Evolutionary conservation across 2,888 invertebrate genomes (phyloP), one percentile per base, ranked within the genome.

Genomic region (Yponomeuta evonymella): DNA sequence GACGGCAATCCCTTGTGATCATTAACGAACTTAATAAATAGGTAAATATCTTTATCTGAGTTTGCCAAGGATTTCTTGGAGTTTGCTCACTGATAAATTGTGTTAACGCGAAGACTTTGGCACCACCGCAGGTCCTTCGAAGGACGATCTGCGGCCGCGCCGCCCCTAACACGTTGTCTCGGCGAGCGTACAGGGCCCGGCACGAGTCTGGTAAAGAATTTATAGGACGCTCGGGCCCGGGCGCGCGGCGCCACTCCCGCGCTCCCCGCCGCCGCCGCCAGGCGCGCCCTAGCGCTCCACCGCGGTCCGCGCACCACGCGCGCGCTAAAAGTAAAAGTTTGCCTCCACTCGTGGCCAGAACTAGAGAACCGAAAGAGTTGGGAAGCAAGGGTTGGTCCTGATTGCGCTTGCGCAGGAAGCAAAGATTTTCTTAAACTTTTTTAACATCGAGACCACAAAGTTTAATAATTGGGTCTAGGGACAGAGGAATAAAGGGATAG

Each of bases 131-230:
- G 15, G 51, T 58, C 51, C 51, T 15, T 58, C 51, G 15, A 58
- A 58, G 51, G 51, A 58, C 51, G 43, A 43, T 4, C 12, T 5
- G 51, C 15, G 15, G 15, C 15, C 51, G 15, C 15, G 12, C 2
- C 51, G 73, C 72, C 69, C 58, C 62, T 23, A 51, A 30, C 48
- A 29, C 36, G 9, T 67, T 67, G 67, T 67, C 83, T 75, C 75
- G 82, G 74, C 82, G 88, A 86, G 75, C 84, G 88, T 91, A 88
- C 89, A 87, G 88, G 87, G 86, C 86, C 86, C 78, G 87, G 86
- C 88, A 88, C 90, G 89, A 88, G 90, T 85, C 85, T 87, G 85
- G 84, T 86, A 86, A 87, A 89, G 88, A 90, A 89, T 89, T 86
- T 89, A 87, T 88, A 89, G 87, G 86, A 86, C 51, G 51, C 51